Evolutionary conservation across 2,888 invertebrate genomes (phyloP).

Genomic region (Adineta ricciae): DNA sequence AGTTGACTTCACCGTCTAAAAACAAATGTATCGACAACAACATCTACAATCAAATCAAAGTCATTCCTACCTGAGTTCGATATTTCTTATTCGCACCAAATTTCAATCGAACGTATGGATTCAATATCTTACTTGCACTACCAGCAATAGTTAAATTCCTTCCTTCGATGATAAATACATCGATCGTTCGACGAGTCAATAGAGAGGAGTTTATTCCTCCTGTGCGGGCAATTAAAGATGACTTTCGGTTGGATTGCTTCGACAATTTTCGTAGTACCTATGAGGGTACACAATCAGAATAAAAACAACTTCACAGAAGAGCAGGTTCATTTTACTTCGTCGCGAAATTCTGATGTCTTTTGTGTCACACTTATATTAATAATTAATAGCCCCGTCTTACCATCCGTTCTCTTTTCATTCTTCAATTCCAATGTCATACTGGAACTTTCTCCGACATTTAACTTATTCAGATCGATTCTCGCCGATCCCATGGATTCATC

Average conservation of each 20-base stretch:
- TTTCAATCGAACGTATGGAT: conserved; percentile 1
- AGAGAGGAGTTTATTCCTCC: not conserved
- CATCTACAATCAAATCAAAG: too few relatives aligned
- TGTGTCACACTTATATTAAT: not conserved
- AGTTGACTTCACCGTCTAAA: conserved; percentile 60
- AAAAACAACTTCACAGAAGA: too few relatives aligned
- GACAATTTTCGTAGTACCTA: not conserved
- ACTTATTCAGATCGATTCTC: conserved; percentile 67
- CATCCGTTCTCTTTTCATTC: conserved; percentile 7
- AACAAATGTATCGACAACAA: not conserved
- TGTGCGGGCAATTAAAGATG: not conserved
- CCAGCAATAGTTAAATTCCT: not conserved
- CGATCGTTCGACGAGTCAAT: not conserved
- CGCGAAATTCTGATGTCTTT: not conserved
- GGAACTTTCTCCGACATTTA: conserved; percentile 51
- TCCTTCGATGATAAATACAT: not conserved
- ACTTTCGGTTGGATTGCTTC: not conserved
- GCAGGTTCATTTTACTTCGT: not conserved
- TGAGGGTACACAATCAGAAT: not conserved
- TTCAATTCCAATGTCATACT: not conserved
- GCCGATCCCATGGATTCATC: conserved; percentile 96
- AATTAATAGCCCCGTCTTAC: not conserved
- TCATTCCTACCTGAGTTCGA: not conserved
- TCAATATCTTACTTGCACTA: not conserved
- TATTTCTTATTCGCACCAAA: not conserved